Percentiles rank a stretch among this genome's conserved stretches.
phyloP scores from a whole-genome alignment of 2,113 vertebrate species.

The Cacatua alba region DNA sequence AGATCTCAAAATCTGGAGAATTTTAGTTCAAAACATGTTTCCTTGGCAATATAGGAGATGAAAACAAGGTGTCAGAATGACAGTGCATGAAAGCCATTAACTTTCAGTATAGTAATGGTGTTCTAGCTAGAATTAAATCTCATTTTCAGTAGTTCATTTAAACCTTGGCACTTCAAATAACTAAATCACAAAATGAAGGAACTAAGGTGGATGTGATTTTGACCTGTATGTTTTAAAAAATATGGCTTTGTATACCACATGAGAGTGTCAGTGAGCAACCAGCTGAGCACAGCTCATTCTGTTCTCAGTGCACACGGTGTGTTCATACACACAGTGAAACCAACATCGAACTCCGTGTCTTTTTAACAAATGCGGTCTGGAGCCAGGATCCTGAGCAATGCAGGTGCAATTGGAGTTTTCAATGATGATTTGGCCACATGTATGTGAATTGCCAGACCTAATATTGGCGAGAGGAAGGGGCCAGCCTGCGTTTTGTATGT shows the following conservation, averaged over 20 bases:
- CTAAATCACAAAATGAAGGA: slow-evolving; percentile 4
- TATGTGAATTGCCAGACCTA: background rate
- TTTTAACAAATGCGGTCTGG: background rate
- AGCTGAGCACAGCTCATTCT: background rate
- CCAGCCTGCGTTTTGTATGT: background rate
- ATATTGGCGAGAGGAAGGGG: background rate
- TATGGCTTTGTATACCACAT: background rate
- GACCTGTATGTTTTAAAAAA: background rate
- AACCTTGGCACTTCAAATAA: background rate
- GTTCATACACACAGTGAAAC: background rate
- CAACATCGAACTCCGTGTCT: background rate
- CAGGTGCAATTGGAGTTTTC: slow-evolving; percentile 13
- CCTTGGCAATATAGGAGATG: background rate
- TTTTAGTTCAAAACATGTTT: background rate
- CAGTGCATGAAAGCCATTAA: background rate
- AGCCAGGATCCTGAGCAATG: slow-evolving; percentile 4
- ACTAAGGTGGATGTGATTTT: background rate
- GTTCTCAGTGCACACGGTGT: background rate
- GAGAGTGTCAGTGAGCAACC: background rate
- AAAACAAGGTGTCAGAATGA: background rate
- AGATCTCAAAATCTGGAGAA: background rate
- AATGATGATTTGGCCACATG: background rate
- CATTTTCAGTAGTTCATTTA: slow-evolving; percentile 12
- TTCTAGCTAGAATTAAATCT: background rate
- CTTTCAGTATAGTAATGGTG: background rate